phyloP scores from a whole-genome alignment of 2,113 vertebrate species.

The Takifugu flavidus region DNA sequence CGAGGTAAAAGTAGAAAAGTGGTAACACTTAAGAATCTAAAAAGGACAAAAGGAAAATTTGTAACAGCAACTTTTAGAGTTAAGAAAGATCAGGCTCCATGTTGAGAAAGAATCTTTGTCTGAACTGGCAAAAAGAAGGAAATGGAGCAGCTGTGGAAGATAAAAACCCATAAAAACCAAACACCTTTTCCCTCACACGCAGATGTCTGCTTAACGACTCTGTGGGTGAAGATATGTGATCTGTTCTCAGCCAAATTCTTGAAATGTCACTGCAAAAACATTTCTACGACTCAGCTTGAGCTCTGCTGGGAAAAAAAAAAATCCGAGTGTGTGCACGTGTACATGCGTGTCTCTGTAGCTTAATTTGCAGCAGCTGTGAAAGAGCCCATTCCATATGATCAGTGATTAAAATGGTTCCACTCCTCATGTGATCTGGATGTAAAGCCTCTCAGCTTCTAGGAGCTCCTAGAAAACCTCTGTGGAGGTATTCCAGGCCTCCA shows the following conservation, averaged over 20 bases:
- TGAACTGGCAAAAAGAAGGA: slow-evolving; percentile 7
- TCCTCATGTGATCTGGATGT: slow-evolving; percentile 39
- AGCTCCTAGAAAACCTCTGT: slow-evolving; percentile 20
- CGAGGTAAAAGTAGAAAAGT: neutral
- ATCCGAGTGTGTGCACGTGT: slow-evolving; percentile 14
- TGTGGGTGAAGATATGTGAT: neutral
- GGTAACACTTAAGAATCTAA: neutral
- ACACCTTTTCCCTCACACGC: slow-evolving; percentile 6
- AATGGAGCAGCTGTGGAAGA: slow-evolving; percentile 20
- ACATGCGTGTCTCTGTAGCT: slow-evolving; percentile 56
- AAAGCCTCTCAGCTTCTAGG: slow-evolving; percentile 49
- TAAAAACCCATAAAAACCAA: neutral
- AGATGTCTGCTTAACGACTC: neutral
- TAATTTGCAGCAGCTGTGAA: slow-evolving; percentile 65
- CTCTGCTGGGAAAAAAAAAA: slow-evolving; percentile 1
- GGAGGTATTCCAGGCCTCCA: slow-evolving; percentile 31
- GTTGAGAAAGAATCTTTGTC: neutral
- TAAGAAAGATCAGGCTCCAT: slow-evolving; percentile 5
- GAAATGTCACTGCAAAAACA: slow-evolving; percentile 7
- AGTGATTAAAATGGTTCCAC: slow-evolving; percentile 30
- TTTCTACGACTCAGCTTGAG: neutral
- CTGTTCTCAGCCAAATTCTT: neutral
- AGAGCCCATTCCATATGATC: slow-evolving; percentile 11
- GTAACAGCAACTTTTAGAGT: slow-evolving; percentile 20
- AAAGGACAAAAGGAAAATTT: slow-evolving; percentile 1